Evolutionary conservation across 2,888 invertebrate genomes (phyloP), one percentile per base, ranked within the genome.

Genomic region (Drosophila melanosoma): DNA sequence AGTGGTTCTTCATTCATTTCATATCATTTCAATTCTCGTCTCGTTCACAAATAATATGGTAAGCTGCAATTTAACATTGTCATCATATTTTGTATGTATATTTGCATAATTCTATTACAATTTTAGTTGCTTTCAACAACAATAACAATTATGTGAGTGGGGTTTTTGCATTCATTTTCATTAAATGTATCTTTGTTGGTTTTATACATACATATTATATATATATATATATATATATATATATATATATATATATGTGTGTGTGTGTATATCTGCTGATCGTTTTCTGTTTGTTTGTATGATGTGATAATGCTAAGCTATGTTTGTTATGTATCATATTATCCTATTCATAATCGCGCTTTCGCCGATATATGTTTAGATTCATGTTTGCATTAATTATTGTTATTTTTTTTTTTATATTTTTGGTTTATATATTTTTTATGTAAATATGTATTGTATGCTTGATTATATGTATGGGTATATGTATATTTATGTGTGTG

Each of bases 21-120:
- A 45, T 23, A 15, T 23, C 20, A 23, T 15, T 23, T 17, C 3
- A 3, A 17, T 38, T 15, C 15, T 53, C 36, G 32, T 32, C 59
- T 52, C 49, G 58, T 57, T 63, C 77, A 62, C 61, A 71, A 89
- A 73, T 82, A 76, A 84, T 76, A 87, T 87, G 83, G 80, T 76
- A 85, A 85, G 88, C 90, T 87, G 88, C 81, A 81, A 85, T 86
- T 82, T 83, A 86, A 86, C 86, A 88, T 86, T 82, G 71, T 81
- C 80, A 69, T 82, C 82, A 82, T 81, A 74, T 69, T 67, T 79
- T 83, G 69, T 84, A 84, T 88, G 87, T 86, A 90, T 90, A 87
- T 87, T 87, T 90, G 87, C 87, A 87, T 90, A 84, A 90, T 89
- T 89, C 90, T 87, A 87, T 87, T 87, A 87, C 90, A 87, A 82